Conservation (phyloP, 2,797 vertebrate species). For the Cirrhinus mrigala region DNA sequence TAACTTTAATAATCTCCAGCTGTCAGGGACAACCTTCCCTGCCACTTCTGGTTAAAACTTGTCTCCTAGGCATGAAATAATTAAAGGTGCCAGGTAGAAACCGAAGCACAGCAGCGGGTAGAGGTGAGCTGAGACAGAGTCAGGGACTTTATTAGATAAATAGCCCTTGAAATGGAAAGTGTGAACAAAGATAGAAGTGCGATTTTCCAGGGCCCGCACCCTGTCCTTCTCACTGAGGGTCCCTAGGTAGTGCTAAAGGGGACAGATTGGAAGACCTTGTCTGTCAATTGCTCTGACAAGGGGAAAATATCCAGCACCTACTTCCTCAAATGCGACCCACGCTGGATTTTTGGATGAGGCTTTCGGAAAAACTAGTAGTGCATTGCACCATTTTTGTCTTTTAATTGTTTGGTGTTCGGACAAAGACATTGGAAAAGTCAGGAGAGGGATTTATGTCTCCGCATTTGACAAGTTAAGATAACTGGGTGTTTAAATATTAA, state of each 20-base stretch:
- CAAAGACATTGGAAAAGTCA: not conserved
- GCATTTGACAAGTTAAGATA: constrained; percentile 68
- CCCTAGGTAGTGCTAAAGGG: constrained; percentile 97
- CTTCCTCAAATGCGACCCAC: constrained; percentile 48
- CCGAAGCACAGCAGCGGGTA: constrained; percentile 47
- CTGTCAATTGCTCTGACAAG: constrained; percentile 80
- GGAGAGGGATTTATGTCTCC: not conserved
- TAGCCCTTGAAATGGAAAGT: constrained; percentile 97
- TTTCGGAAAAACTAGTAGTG: constrained; percentile 68
- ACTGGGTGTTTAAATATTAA: constrained; percentile 4
- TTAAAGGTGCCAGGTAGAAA: constrained; percentile 91
- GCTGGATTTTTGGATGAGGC: constrained; percentile 31
- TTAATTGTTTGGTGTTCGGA: constrained; percentile 65
- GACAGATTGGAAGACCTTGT: constrained; percentile 94
- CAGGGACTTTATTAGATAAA: constrained; percentile 88
- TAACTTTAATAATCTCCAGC: constrained; percentile 94
- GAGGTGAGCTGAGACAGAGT: constrained; percentile 65
- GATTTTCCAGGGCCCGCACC: constrained; percentile 78
- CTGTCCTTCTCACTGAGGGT: constrained; percentile 74
- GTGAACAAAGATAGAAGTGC: constrained; percentile 82
- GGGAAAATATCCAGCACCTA: constrained; percentile 51
- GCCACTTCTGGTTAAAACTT: constrained; percentile 99
- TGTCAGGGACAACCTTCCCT: constrained; percentile 99
- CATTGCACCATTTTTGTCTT: constrained; percentile 71
- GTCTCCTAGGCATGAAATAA: constrained; percentile 99